Percentiles rank a stretch among this genome's conserved stretches.
Evolutionary conservation across 1,140 invertebrate genomes (phyloP).

Genomic region (Batillaria attramentaria): DNA sequence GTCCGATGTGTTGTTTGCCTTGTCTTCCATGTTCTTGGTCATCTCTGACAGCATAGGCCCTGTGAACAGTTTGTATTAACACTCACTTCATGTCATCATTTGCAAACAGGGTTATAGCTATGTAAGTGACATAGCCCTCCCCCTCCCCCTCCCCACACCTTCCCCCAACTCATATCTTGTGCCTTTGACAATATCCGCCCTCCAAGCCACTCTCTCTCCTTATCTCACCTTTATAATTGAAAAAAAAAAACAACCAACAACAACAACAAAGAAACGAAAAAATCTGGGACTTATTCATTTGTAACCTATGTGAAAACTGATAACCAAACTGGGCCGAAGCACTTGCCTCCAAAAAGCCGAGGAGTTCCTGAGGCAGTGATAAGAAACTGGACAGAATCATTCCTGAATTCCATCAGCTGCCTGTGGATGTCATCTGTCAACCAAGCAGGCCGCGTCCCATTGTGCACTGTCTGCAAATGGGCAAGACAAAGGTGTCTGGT

Average conservation of each 20-base stretch:
- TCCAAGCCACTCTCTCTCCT: background rate
- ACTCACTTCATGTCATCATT: background rate
- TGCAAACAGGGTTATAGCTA: background rate
- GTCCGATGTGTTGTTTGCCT: conserved; percentile 2
- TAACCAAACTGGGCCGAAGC: background rate
- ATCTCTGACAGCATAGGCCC: conserved; percentile 11
- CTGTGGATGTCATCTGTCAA: conserved; percentile 19
- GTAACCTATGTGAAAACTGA: background rate
- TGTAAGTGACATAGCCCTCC: too few relatives aligned
- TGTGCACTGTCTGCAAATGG: conserved; percentile 23
- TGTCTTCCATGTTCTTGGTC: conserved; percentile 6
- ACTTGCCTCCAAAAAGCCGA: conserved; percentile 17
- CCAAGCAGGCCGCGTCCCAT: conserved; percentile 24
- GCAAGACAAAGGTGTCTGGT: background rate
- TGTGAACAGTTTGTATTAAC: background rate
- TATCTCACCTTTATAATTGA: background rate
- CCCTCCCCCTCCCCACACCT: too few relatives aligned
- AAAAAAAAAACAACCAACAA: background rate
- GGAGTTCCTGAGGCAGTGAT: conserved; percentile 1
- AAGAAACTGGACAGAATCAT: background rate
- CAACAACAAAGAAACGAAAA: background rate
- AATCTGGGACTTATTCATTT: background rate
- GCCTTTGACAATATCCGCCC: background rate
- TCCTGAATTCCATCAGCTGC: background rate
- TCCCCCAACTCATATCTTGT: too few relatives aligned